These are phyloP conservation scores for Eilema sororculum DNA, from an alignment of 2,888 invertebrate species.

Conservation along the genomic window DNA sequence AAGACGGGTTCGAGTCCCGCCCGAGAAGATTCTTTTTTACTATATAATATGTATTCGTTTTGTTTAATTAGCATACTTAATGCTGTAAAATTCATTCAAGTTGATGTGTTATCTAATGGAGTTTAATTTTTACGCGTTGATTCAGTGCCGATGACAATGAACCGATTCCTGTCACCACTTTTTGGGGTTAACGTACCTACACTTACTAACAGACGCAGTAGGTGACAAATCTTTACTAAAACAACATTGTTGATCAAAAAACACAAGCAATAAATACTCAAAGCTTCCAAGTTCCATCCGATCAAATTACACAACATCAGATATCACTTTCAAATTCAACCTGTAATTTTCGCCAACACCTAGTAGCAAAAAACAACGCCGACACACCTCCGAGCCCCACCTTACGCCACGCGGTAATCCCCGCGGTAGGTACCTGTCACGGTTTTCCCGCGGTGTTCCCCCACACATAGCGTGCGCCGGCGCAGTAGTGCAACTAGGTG, in stretches of 20 bases:
- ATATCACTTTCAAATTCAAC: neutral
- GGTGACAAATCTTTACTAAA: no score
- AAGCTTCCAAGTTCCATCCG: neutral
- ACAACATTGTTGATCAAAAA: neutral
- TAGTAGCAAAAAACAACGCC: constrained; percentile 10
- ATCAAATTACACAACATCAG: neutral
- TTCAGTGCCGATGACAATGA: no score
- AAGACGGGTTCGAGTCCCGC: no score
- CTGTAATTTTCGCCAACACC: neutral
- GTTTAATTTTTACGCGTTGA: no score
- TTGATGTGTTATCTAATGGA: no score
- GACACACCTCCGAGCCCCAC: constrained; percentile 23
- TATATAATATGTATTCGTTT: no score
- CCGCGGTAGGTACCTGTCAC: constrained; percentile 10
- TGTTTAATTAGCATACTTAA: no score
- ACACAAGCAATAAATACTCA: neutral
- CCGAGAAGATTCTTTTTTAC: no score
- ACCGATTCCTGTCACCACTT: no score
- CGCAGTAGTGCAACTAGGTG: constrained; percentile 20
- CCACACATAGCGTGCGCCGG: constrained; percentile 7
- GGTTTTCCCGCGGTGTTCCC: constrained; percentile 24
- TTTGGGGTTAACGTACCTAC: no score
- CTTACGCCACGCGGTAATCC: constrained; percentile 17
- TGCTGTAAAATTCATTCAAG: no score
- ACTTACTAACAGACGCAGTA: no score